A percentile compares a stretch with the other conserved stretches of the same genome.
phyloP scores from a whole-genome alignment of 2,113 vertebrate species.

The Furnarius figulus region DNA sequence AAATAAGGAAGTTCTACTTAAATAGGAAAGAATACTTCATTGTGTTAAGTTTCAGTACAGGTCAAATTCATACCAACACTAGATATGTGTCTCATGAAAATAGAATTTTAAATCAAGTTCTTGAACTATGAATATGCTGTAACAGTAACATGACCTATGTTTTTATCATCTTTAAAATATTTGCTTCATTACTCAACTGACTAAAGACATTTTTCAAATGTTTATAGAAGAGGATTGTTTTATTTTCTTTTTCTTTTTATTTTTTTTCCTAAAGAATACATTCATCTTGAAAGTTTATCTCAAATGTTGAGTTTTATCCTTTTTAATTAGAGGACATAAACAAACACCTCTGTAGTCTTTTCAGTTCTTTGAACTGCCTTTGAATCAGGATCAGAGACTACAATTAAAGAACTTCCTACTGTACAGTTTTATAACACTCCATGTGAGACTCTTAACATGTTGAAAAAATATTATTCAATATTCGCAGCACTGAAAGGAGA shows the following conservation, averaged over 20 bases:
- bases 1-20: background rate
- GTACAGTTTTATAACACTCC: background rate
- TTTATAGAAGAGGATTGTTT: background rate
- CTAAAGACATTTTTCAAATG: background rate
- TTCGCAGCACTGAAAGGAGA: background rate
- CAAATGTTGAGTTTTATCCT: background rate
- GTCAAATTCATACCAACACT: background rate
- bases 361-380: constrained; percentile 36
- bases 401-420: background rate
- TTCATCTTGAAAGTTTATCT: background rate
- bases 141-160: background rate
- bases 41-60: background rate
- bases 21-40: background rate
- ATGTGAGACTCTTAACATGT: background rate
- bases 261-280: background rate
- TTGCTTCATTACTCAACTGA: background rate
- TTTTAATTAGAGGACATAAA: constrained; percentile 25
- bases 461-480: background rate
- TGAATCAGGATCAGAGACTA: constrained; percentile 44
- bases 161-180: background rate
- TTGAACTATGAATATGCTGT: background rate
- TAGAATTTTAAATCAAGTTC: background rate
- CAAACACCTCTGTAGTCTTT: background rate
- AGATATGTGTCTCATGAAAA: background rate
- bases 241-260: background rate